Evolutionary conservation across 2,113 vertebrate species (phyloP).

Genomic region (Psilopogon haemacephalus): DNA sequence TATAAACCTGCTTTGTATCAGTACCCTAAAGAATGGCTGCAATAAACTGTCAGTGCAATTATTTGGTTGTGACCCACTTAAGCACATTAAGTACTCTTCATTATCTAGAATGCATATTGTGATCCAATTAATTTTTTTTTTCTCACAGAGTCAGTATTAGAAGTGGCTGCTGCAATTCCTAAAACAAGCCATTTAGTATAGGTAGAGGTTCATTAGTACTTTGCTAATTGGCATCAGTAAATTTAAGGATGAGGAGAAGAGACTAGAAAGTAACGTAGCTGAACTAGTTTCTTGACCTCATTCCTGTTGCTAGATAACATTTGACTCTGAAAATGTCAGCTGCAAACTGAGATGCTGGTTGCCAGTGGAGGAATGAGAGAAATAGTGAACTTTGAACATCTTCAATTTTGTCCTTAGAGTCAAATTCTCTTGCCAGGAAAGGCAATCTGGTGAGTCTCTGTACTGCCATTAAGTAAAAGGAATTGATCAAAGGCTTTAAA

Average conservation of each 20-base stretch:
- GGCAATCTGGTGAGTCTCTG: background rate
- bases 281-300: conserved; percentile 67
- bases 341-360: conserved; percentile 61
- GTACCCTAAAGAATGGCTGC: background rate
- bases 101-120: background rate
- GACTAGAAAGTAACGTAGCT: conserved; percentile 47
- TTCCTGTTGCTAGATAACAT: conserved; percentile 53
- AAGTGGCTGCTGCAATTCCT: too few relatives aligned
- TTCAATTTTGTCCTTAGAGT: conserved; percentile 31
- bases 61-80: background rate
- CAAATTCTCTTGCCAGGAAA: background rate
- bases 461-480: conserved; percentile 3
- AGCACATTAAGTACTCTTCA: background rate
- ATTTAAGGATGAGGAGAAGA: conserved; percentile 43
- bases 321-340: conserved; percentile 31
- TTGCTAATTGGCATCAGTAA: conserved; percentile 18
- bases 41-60: background rate
- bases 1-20: background rate
- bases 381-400: conserved; percentile 12
- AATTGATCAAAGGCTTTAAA: conserved; percentile 49
- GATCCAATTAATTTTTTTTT: conserved; percentile 19
- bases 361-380: background rate
- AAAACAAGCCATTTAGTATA: conserved; percentile 36
- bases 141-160: conserved; percentile 20
- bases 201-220: conserved; percentile 60